Percentiles rank a stretch among this genome's conserved stretches.
Conservation (phyloP, 1,140 invertebrate species). For the Drosophila mauritiana region DNA sequence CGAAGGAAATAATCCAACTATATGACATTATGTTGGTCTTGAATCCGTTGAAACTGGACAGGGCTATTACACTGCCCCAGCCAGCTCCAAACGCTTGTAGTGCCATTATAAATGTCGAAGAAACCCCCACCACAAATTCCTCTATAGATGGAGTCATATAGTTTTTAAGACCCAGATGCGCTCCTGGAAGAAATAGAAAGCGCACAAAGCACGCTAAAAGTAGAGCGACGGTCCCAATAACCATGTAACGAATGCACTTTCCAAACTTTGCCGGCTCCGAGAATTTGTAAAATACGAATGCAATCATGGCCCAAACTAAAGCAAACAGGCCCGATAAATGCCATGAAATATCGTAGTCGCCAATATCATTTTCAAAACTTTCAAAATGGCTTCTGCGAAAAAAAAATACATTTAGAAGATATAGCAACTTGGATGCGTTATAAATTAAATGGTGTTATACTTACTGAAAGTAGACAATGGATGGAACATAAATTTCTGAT, state of each 20-base stretch:
- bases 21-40: constrained; percentile 88
- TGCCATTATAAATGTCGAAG: constrained; percentile 37
- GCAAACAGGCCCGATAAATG: constrained; percentile 22
- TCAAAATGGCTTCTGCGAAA: constrained; percentile 45
- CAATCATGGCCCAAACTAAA: constrained; percentile 49
- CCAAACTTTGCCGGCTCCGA: constrained; percentile 67
- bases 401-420: not conserved
- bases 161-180: constrained; percentile 56
- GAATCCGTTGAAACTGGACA: constrained; percentile 87
- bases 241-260: constrained; percentile 48
- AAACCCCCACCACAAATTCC: constrained; percentile 12
- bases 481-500: constrained; percentile 46
- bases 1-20: constrained; percentile 73
- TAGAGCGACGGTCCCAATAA: constrained; percentile 32
- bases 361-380: fast-evolving
- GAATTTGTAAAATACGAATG: constrained; percentile 59
- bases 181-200: constrained; percentile 87
- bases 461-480: constrained; percentile 66
- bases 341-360: constrained; percentile 43
- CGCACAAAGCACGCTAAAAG: constrained; percentile 56
- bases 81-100: constrained; percentile 91
- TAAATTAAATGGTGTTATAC: not conserved
- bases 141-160: constrained; percentile 88
- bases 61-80: constrained; percentile 92
- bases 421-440: not conserved